Conservation (phyloP, 1,140 invertebrate species). For the Onthophagus taurus region DNA sequence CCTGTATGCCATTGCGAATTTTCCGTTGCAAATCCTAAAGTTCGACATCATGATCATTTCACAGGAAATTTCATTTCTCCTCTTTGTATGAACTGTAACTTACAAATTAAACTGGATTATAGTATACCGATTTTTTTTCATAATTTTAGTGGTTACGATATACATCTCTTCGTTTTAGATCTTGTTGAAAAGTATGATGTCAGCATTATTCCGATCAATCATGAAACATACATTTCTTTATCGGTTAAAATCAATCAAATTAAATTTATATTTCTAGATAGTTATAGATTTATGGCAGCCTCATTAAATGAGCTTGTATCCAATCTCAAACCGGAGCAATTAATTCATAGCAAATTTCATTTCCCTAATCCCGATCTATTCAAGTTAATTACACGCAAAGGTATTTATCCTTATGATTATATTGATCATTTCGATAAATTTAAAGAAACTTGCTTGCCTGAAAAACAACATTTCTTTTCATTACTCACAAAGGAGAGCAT, state of each 20-base stretch:
- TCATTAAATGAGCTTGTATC: neutral
- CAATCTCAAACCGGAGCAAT: constrained; percentile 6
- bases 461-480: constrained; percentile 32
- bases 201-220: constrained; percentile 33
- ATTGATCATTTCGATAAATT: constrained; percentile 27
- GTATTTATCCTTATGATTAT: constrained; percentile 29
- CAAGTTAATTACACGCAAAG: constrained; percentile 23
- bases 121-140: constrained; percentile 3
- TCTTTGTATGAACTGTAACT: constrained; percentile 30
- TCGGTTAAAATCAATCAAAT: constrained; percentile 17
- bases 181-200: constrained; percentile 22
- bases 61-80: no score
- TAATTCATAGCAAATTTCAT: constrained; percentile 9
- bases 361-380: constrained; percentile 6
- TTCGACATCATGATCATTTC: no score
- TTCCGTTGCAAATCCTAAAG: no score
- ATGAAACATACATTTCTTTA: constrained; percentile 33
- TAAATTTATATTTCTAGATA: constrained; percentile 16
- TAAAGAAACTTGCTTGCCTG: constrained; percentile 27
- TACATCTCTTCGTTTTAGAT: constrained; percentile 28
- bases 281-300: constrained; percentile 3
- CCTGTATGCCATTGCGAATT: no score
- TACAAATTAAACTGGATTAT: constrained; percentile 23
- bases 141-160: constrained; percentile 7
- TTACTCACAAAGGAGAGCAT: constrained; percentile 25